Evolutionary conservation across 1,140 invertebrate species (phyloP), one percentile per base, ranked within the genome.

Genomic region (Stegodyphus dumicola): DNA sequence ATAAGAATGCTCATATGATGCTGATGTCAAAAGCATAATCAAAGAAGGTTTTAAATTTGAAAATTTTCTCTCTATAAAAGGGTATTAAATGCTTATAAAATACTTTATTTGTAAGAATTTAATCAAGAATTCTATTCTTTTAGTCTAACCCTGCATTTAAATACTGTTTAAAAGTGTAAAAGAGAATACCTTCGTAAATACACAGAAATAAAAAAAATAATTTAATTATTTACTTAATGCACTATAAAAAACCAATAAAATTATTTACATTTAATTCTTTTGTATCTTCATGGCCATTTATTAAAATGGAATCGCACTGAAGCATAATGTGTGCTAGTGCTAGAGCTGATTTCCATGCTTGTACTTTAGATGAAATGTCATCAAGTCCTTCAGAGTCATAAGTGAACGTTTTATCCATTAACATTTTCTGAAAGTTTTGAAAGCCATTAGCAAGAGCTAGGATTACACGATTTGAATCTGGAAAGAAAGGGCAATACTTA

Each of bases 261-360:
- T 48, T 11, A 70, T 70, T 48, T 17, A 70, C 13, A 33, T n/a
- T 9, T 11, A 60, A 9, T 9, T 60, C 56, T 11, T 60, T 69
- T 18, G 17, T 17, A 69, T 69, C 11, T 13, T 74, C 70, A 52
- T 15, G 64, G 51, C 60, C 79, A 81, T 81, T 74, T 5, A 81
- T 52, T 18, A 81, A 60, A 7, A 73, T 51, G 17, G 11, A 64
- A 81, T 81, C 79, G 18, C 69, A 73, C 15, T 74, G 79, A 11
- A 84, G 10, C 33, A 48, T n/a, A 18, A 54, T 10, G 52, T 75
- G 51, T 10, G 13, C 11, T 53, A 84, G 18, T 9, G 56, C n/a
- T 70, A 84, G 49, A 33, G 80, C 80, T 64, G 71, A 75, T 15
- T 10, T 65, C 80, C 80, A 84, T n/a, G 73, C 64, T 67, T 84